A percentile compares a stretch with the other conserved stretches of the same genome.
These are phyloP conservation scores for Macaria liturata DNA, from an alignment of 2,888 invertebrate species.

Conservation along the genomic window DNA sequence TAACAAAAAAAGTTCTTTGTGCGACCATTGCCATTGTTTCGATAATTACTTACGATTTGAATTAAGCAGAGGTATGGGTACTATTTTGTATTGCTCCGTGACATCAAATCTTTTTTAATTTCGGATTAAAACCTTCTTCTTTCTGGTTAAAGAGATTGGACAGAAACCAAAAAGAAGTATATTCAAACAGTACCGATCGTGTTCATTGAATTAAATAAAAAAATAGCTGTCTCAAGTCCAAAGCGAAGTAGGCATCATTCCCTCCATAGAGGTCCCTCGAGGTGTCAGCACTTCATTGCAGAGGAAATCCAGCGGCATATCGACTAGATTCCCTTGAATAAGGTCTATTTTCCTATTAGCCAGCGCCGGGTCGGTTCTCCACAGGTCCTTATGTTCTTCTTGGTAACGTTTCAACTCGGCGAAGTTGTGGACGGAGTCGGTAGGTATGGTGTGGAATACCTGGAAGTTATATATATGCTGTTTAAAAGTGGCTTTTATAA, in stretches of 20 bases:
- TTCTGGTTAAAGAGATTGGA: too few species aligned
- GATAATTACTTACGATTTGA: too few species aligned
- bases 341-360: conserved; percentile 89
- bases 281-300: conserved; percentile 93
- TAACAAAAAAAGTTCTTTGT: too few species aligned
- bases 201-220: too few species aligned
- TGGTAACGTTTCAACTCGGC: conserved; percentile 90
- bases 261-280: conserved; percentile 92
- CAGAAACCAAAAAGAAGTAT: too few species aligned
- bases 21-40: too few species aligned
- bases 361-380: conserved; percentile 87
- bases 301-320: conserved; percentile 95
- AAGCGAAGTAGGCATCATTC: conserved; percentile 94
- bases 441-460: conserved; percentile 96
- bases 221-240: conserved; percentile 88
- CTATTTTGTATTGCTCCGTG: too few species aligned
- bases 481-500: too few species aligned
- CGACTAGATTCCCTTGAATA: conserved; percentile 93
- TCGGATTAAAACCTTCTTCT: too few species aligned
- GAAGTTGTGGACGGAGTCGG: conserved; percentile 90
- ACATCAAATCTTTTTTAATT: too few species aligned
- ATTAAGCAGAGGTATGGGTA: too few species aligned
- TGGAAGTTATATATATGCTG: conserved; percentile 29
- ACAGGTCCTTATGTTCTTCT: conserved; percentile 85
- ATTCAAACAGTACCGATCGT: too few species aligned